Evolutionary conservation across 2,113 vertebrate species (phyloP), one percentile per base, ranked within the genome.

Genomic region (Rhinolophus ferrumequinum): DNA sequence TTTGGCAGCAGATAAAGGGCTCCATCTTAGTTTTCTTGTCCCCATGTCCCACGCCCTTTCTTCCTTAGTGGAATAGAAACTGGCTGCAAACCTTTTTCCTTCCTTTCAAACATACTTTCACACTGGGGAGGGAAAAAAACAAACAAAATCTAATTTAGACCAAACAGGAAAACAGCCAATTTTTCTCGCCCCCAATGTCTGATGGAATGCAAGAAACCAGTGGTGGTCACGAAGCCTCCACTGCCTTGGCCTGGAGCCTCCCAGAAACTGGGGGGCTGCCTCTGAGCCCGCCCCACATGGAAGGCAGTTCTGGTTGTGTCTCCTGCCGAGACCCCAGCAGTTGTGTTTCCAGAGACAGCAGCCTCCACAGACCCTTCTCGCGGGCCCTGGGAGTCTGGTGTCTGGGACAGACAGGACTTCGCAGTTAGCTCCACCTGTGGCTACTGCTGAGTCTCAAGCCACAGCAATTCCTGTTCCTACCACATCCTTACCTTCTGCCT

Each of bases 1-100:
- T 86, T 76, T n/a, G 70, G 72, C 6, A 66, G 50, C 58, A 87
- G 38, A 73, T 83, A 56, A 96, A 92, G 35, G 69, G 76, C 60
- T 30, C 35, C 4, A 5, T 47, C 15, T 33, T 81, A 44, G 35
- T 44, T 84, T 52, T 26, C 44, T 79, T 70, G 4, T 72, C 62
- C 47, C 41, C 54, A 64, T 52, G 15, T 83, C 77, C 24, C 54
- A 54, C 15, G n/a, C 9, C 56, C n/a, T 94, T 87, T 90, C 33
- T 83, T 88, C 24, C 7, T 87, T 26, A 24, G 26, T 47, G 16
- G 30, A 56, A 77, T 28, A 82, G 10, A 50, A 92, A 44, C 24
- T 92, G 47, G 21, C 47, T 73, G 44, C 38, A 85, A 90, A 26
- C 7, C 22, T 84, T 87, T 12, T 64, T 66, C n/a, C 47, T 75